Evolutionary conservation across 2,113 vertebrate genomes (phyloP), one percentile per base, ranked within the genome.

Genomic region (Thamnophis sirtalis): DNA sequence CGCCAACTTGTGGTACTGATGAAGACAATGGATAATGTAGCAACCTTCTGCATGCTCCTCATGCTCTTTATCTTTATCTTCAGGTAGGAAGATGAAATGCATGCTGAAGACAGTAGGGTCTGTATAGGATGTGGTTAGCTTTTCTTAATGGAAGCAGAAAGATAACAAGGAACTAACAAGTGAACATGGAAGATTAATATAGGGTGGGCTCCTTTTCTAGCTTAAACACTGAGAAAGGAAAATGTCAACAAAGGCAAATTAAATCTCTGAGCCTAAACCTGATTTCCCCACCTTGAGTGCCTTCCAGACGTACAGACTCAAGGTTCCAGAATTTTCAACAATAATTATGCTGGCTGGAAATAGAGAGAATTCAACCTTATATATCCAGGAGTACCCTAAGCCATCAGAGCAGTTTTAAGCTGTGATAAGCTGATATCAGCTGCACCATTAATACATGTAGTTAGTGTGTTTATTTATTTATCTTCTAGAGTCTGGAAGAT

Each of bases 61-160:
- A 99, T 99, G 99, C 98, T 99, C 84, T 99, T 99, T 97, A 99
- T 99, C 97, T 99, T 99, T 96, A 99, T 99, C 95, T 99, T 99
- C 97, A 99, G 99, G 99, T 99, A 95, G 96, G 95, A 48, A 93
- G 85, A 5, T 7, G 90, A 43, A 11, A 88, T 24, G 33, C 68
- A 38, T 38, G 17, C 68, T 80, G 17, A 80, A 80, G 33, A 80
- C 17, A 80, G 17, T 3, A 21, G 33, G 17, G 6, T 6, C n/a
- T 80, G 68, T 80, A 80, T 80, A 80, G 68, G 33, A 80, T 38
- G 33, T 80, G 68, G 33, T 38, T 80, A 38, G 68, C 17, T 43
- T 55, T 22, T 22, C 10, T 21, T 92, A 4, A 0, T 6, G 0
- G 48, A 56, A 88, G 51, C 88, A 19, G 90, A 58, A 13, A 56